These are phyloP conservation scores for Yponomeuta cagnagella DNA, from an alignment of 2,888 invertebrate genomes.

Conservation along the genomic window DNA sequence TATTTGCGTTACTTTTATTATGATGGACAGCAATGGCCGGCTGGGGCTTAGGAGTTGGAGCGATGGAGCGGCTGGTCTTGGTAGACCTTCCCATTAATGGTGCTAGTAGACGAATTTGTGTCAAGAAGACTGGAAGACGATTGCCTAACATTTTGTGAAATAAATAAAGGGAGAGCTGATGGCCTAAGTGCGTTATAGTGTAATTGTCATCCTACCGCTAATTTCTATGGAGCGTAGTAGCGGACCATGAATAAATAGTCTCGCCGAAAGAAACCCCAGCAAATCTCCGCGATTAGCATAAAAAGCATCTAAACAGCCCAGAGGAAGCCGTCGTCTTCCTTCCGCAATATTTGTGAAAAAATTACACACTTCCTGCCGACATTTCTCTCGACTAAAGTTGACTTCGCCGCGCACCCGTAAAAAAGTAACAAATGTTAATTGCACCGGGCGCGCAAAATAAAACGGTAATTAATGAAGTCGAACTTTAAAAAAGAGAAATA, in stretches of 20 bases:
- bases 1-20: constrained; percentile 4
- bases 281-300: constrained; percentile 71
- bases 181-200: constrained; percentile 12
- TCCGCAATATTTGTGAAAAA: constrained; percentile 72
- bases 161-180: constrained; percentile 8
- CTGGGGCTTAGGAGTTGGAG: not conserved
- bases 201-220: constrained; percentile 36
- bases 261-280: constrained; percentile 63
- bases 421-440: constrained; percentile 65
- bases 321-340: constrained; percentile 66
- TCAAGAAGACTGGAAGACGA: not conserved
- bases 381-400: constrained; percentile 44
- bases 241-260: constrained; percentile 62
- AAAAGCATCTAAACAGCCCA: constrained; percentile 70
- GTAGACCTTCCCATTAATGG: not conserved
- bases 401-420: constrained; percentile 36
- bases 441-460: constrained; percentile 50
- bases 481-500: constrained; percentile 40
- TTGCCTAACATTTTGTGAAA: not conserved
- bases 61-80: not conserved
- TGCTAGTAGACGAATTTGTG: not conserved
- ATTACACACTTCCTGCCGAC: constrained; percentile 67
- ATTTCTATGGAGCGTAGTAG: constrained; percentile 49
- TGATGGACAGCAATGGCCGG: constrained; percentile 1
- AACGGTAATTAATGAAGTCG: constrained; percentile 60